Conservation (phyloP, 2,113 vertebrate genomes). For the Piaya cayana region DNA sequence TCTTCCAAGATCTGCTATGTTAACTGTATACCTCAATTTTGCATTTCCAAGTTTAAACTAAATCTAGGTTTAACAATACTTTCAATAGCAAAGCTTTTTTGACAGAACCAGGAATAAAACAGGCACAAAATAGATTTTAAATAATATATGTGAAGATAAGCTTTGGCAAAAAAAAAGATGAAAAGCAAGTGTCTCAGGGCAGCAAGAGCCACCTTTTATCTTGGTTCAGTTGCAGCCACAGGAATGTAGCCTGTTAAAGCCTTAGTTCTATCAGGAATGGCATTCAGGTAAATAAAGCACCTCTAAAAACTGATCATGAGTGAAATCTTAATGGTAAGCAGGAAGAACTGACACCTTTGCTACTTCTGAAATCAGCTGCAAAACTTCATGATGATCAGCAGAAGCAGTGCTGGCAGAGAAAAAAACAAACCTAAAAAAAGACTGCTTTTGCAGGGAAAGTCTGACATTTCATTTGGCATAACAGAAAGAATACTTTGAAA, state of each 20-base stretch:
- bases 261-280: background rate
- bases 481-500: background rate
- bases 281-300: background rate
- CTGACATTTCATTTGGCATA: background rate
- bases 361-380: background rate
- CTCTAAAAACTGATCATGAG: background rate
- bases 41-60: background rate
- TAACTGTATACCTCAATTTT: background rate
- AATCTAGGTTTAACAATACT: background rate
- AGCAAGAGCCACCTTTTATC: background rate
- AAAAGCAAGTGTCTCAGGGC: background rate
- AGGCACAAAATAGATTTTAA: background rate
- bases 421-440: background rate
- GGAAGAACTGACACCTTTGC: background rate
- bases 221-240: background rate
- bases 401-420: background rate
- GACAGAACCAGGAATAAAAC: background rate
- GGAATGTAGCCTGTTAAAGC: background rate
- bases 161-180: background rate
- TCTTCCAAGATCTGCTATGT: background rate
- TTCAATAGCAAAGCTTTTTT: background rate
- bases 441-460: fast-evolving
- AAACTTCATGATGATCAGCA: background rate
- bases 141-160: background rate
- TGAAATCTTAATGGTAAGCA: background rate